A percentile compares a stretch with the other conserved stretches of the same genome.
Evolutionary conservation across 1,140 invertebrate species (phyloP).

Genomic region (Xylocopa sonorina): DNA sequence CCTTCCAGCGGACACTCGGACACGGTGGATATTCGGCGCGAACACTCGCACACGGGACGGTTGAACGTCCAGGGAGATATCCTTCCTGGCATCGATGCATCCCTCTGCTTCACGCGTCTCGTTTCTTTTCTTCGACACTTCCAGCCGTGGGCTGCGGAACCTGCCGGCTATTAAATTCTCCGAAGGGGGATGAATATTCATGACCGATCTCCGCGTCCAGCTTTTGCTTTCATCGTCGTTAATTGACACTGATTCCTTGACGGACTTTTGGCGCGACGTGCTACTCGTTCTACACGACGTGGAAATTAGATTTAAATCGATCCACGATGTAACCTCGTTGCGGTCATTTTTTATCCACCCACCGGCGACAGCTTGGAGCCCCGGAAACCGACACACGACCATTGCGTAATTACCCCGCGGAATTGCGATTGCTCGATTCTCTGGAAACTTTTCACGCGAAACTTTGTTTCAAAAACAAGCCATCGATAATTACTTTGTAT

Average conservation of each 20-base stretch:
- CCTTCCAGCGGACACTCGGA: constrained; percentile 21
- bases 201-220: constrained; percentile 56
- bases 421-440: constrained; percentile 12
- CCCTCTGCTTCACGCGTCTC: constrained; percentile 32
- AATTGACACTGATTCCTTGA: constrained; percentile 70
- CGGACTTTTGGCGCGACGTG: constrained; percentile 52
- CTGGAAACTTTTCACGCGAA: not conserved
- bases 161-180: constrained; percentile 64
- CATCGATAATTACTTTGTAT: too few relatives aligned
- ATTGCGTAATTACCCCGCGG: constrained; percentile 40
- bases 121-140: constrained; percentile 58
- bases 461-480: too few relatives aligned
- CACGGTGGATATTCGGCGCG: constrained; percentile 35
- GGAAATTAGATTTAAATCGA: constrained; percentile 67
- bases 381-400: constrained; percentile 22
- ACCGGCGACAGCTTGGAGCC: not conserved
- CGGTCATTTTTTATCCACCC: constrained; percentile 60
- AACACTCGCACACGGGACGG: not conserved
- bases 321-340: constrained; percentile 62
- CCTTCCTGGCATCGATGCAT: not conserved
- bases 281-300: constrained; percentile 42
- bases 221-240: constrained; percentile 68
- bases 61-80: constrained; percentile 22
- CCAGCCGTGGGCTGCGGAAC: constrained; percentile 21
- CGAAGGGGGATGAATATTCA: constrained; percentile 65